Evolutionary conservation across 2,888 invertebrate genomes (phyloP).

Genomic region (Latrodectus elegans): DNA sequence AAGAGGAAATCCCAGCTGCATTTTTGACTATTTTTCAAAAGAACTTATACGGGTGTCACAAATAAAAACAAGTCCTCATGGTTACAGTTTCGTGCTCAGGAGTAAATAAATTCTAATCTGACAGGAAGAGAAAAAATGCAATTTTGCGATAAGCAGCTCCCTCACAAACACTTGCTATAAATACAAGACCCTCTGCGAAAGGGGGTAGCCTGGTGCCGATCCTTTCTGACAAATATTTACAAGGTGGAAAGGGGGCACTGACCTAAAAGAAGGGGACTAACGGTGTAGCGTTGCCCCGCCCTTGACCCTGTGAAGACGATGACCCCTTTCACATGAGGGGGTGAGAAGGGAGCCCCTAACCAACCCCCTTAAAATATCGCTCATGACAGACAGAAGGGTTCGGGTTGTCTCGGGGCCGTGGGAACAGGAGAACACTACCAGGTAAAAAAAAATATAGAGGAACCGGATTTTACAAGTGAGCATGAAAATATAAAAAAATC

Average conservation of each 20-base stretch:
- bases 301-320: constrained; percentile 38
- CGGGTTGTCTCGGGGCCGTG: background rate
- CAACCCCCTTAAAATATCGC: constrained; percentile 33
- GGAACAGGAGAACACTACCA: constrained; percentile 20
- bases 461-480: background rate
- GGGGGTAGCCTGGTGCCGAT: background rate
- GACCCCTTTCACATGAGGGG: constrained; percentile 22
- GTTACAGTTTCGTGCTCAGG: too few species aligned
- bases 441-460: constrained; percentile 9
- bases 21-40: too few species aligned
- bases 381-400: constrained; percentile 36
- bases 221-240: constrained; percentile 45
- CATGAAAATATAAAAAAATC: constrained; percentile 25
- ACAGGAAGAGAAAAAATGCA: too few species aligned
- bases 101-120: too few species aligned
- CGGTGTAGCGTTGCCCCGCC: constrained; percentile 51
- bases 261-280: constrained; percentile 40
- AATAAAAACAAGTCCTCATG: too few species aligned
- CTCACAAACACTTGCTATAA: background rate
- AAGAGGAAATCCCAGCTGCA: too few species aligned
- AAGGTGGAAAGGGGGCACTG: constrained; percentile 25
- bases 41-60: too few species aligned
- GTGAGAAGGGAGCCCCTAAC: constrained; percentile 14
- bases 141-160: too few species aligned
- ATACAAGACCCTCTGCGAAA: background rate